phyloP scores from a whole-genome alignment of 2,888 invertebrate genomes.

The Cataglyphis cursor region DNA sequence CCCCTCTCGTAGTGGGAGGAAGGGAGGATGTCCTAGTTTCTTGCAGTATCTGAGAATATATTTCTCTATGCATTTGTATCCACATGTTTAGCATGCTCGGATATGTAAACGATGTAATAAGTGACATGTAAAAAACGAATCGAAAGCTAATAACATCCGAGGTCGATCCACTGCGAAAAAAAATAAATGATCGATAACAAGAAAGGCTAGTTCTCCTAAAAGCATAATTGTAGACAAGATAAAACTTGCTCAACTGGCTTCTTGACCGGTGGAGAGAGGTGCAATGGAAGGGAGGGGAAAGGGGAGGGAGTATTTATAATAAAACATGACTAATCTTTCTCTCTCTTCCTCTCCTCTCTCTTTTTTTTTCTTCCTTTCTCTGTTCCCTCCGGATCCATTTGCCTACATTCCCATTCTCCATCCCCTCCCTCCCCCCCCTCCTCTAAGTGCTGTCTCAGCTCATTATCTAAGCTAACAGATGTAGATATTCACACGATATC shows the following conservation, averaged over 20 bases:
- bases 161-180: slow-evolving; percentile 46
- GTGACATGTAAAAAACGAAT: slow-evolving; percentile 22
- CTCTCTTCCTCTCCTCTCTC: slow-evolving; percentile 51
- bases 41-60: slow-evolving; percentile 69
- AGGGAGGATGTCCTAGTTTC: slow-evolving; percentile 73
- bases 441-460: slow-evolving; percentile 55
- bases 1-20: slow-evolving; percentile 57
- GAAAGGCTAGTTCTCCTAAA: slow-evolving; percentile 55
- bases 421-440: slow-evolving; percentile 44
- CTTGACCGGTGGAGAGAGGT: slow-evolving; percentile 39
- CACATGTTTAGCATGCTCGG: neutral
- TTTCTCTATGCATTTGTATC: neutral
- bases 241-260: slow-evolving; percentile 59
- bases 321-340: slow-evolving; percentile 77
- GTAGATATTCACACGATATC: slow-evolving; percentile 72
- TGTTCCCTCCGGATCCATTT: slow-evolving; percentile 28
- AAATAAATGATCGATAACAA: slow-evolving; percentile 35
- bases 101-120: slow-evolving; percentile 46
- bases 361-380: slow-evolving; percentile 6
- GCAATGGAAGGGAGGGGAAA: neutral
- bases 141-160: slow-evolving; percentile 40
- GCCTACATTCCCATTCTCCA: slow-evolving; percentile 43
- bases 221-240: slow-evolving; percentile 59
- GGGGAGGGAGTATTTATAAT: slow-evolving; percentile 70
- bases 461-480: slow-evolving; percentile 81